A percentile compares a stretch with the other conserved stretches of the same genome.
These are phyloP conservation scores for Pseudomyrmex cubaensis DNA, from an alignment of 1,140 invertebrate species.

Conservation along the genomic window DNA sequence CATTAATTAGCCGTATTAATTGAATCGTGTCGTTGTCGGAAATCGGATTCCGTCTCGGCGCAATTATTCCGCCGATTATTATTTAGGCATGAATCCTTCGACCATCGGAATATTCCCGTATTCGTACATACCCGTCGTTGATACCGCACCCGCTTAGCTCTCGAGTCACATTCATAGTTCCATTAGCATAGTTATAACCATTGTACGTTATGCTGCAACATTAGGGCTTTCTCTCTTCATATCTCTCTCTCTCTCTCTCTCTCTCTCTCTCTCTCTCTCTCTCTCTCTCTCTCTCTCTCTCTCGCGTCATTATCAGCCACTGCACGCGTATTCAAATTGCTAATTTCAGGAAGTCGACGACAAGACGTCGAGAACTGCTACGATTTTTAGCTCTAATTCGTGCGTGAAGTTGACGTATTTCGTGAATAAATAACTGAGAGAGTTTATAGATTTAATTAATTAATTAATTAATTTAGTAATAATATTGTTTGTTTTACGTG, in stretches of 20 bases:
- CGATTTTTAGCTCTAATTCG: not conserved
- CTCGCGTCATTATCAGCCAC: slow-evolving; percentile 20
- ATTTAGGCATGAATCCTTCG: not conserved
- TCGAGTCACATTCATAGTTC: slow-evolving; percentile 29
- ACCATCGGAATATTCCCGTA: not conserved
- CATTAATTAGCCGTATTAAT: slow-evolving; percentile 46
- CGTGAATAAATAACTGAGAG: no score
- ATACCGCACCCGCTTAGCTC: slow-evolving; percentile 58
- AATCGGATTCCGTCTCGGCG: not conserved
- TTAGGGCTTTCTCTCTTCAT: not conserved
- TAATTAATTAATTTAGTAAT: no score
- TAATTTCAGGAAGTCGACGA: slow-evolving; percentile 18
- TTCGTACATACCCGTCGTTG: slow-evolving; percentile 49
- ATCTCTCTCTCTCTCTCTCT: not conserved
- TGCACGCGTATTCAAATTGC: slow-evolving; percentile 38
- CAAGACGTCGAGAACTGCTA: not conserved
- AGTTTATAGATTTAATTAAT: no score
- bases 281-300: not conserved
- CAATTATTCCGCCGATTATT: slow-evolving; percentile 39
- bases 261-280: not conserved
- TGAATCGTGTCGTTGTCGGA: slow-evolving; percentile 35
- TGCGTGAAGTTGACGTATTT: no score
- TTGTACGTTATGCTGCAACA: slow-evolving; percentile 38
- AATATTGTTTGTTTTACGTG: no score
- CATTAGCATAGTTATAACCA: slow-evolving; percentile 68